Conservation (phyloP, 1,140 invertebrate genomes). For the Oreohelix idahoensis region DNA sequence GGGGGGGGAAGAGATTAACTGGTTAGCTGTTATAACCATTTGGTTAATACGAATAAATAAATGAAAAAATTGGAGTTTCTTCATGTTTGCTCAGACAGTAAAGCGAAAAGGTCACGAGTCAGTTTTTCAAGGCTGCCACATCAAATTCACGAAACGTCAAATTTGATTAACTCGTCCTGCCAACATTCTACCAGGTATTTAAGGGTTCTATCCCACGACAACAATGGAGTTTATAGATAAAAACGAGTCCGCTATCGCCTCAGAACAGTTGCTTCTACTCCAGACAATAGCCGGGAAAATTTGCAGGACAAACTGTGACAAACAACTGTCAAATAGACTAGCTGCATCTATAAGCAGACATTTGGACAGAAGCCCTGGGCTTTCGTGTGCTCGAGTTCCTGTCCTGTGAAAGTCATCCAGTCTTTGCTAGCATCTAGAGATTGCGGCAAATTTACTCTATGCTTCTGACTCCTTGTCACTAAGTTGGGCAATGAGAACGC, state of each 20-base stretch:
- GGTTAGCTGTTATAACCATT: no score
- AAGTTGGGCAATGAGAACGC: constrained; percentile 38
- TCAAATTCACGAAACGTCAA: neutral
- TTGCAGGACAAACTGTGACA: constrained; percentile 11
- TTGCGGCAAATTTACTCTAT: constrained; percentile 18
- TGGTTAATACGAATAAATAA: no score
- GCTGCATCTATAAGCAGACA: neutral
- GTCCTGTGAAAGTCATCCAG: constrained; percentile 20
- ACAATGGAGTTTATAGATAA: neutral
- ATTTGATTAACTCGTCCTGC: neutral
- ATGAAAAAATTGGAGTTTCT: neutral
- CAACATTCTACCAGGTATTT: neutral
- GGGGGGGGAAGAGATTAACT: no score
- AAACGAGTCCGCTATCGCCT: neutral
- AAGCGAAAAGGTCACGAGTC: neutral
- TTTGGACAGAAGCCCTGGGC: constrained; percentile 20
- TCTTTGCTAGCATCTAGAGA: constrained; percentile 31
- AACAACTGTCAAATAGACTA: neutral
- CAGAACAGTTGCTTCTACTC: constrained; percentile 4
- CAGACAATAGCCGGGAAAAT: neutral
- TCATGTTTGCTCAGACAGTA: neutral
- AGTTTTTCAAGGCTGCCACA: neutral
- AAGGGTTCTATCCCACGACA: neutral
- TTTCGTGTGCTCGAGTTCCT: neutral
- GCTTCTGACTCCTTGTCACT: constrained; percentile 30